Percentiles rank a stretch among this genome's conserved stretches.
Conservation (phyloP, 2,113 vertebrate species). For the Alethe diademata region DNA sequence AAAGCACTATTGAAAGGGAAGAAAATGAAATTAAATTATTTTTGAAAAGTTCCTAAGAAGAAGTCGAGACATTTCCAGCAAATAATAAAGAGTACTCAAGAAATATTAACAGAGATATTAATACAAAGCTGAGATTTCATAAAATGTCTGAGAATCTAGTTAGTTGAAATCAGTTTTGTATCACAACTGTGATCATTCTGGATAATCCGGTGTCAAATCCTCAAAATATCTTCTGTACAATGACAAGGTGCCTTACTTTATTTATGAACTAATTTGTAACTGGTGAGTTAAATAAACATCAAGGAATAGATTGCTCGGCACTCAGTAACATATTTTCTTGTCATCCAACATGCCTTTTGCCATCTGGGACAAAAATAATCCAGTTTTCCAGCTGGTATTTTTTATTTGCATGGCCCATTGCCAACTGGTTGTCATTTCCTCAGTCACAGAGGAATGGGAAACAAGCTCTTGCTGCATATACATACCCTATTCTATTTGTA, state of each 20-base stretch:
- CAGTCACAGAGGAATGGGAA: conserved; percentile 33
- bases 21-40: background rate
- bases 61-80: background rate
- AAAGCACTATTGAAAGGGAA: background rate
- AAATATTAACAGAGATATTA: background rate
- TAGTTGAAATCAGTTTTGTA: background rate
- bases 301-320: background rate
- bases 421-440: conserved; percentile 11
- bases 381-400: conserved; percentile 11
- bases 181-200: background rate
- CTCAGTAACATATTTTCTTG: background rate
- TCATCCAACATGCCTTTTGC: background rate
- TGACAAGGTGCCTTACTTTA: background rate
- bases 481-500: conserved; percentile 20
- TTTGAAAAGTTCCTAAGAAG: background rate
- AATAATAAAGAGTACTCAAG: background rate
- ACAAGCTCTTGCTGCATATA: conserved; percentile 34
- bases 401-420: background rate
- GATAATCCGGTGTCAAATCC: background rate
- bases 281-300: background rate
- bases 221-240: background rate
- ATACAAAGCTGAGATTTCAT: background rate
- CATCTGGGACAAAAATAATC: background rate
- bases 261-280: background rate
- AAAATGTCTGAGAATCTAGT: background rate